Conservation (phyloP, 2,113 vertebrate species). For the Connochaetes taurinus region DNA sequence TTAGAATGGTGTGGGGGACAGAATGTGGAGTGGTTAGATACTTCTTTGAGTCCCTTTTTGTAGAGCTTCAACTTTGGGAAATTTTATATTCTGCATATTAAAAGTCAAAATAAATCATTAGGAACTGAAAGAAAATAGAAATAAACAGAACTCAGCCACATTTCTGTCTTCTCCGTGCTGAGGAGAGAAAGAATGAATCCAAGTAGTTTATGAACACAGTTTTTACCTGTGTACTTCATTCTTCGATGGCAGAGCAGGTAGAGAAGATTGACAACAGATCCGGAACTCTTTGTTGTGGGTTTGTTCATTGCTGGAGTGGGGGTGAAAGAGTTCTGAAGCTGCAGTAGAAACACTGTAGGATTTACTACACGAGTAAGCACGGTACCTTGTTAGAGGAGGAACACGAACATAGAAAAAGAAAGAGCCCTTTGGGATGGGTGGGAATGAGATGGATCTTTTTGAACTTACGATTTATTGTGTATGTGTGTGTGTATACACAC, state of each 20-base stretch:
- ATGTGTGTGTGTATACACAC: background rate
- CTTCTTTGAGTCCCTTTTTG: background rate
- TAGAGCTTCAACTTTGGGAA: background rate
- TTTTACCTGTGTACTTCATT: background rate
- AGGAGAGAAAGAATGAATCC: background rate
- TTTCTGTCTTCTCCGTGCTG: background rate
- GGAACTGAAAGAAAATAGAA: background rate
- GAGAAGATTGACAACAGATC: background rate
- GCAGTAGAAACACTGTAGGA: fast-evolving
- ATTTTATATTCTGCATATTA: background rate
- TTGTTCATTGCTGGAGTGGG: background rate
- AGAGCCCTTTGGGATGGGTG: background rate
- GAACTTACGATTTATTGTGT: background rate
- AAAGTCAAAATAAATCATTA: background rate
- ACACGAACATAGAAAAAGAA: background rate
- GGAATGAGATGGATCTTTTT: background rate
- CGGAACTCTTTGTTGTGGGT: background rate
- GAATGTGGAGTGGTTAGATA: too few species aligned
- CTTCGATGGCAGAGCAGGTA: background rate
- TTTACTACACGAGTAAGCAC: background rate
- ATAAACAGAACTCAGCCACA: background rate
- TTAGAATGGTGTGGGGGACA: fast-evolving
- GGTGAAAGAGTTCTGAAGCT: background rate
- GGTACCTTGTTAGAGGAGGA: background rate
- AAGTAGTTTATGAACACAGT: background rate